Evolutionary conservation across 53 echinoderm and acorn worm genomes (phyloP).

Genomic region (Temnopleurus reevesii): DNA sequence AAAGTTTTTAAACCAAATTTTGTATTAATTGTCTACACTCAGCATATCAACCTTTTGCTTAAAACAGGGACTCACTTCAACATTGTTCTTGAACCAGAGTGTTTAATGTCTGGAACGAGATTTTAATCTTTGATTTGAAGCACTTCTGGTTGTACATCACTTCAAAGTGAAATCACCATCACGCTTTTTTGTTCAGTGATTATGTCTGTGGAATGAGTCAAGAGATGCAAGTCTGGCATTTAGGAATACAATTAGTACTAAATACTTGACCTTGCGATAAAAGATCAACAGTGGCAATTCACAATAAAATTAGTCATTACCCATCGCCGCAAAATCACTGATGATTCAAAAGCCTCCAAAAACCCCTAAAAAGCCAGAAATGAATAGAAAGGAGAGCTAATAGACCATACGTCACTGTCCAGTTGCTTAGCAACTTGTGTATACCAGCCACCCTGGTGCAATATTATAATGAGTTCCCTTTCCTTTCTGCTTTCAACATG

Average conservation of each 20-base stretch:
- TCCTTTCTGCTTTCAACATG: constrained; percentile 28
- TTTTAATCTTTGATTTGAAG: too few species aligned
- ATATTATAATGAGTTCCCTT: constrained; percentile 51
- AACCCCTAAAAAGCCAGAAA: not conserved
- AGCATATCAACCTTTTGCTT: too few species aligned
- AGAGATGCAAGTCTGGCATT: not conserved
- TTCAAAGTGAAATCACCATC: not conserved
- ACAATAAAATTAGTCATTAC: constrained; percentile 30
- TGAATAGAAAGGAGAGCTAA: constrained; percentile 24
- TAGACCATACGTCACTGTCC: constrained; percentile 26
- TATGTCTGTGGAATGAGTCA: not conserved
- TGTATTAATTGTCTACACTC: too few species aligned
- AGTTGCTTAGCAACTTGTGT: constrained; percentile 41
- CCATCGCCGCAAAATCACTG: constrained; percentile 6
- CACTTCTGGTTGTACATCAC: too few species aligned
- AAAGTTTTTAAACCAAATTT: too few species aligned
- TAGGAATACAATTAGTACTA: constrained; percentile 23
- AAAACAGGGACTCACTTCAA: too few species aligned
- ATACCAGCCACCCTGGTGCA: constrained; percentile 57
- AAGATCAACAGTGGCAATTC: constrained; percentile 37
- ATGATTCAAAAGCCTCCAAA: constrained; percentile 12
- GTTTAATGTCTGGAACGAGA: too few species aligned
- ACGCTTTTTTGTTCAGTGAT: not conserved
- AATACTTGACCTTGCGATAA: constrained; percentile 1
- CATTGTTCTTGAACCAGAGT: too few species aligned